These are phyloP conservation scores for Mactromeris polynyma DNA, from an alignment of 2,888 invertebrate species.

Conservation along the genomic window DNA sequence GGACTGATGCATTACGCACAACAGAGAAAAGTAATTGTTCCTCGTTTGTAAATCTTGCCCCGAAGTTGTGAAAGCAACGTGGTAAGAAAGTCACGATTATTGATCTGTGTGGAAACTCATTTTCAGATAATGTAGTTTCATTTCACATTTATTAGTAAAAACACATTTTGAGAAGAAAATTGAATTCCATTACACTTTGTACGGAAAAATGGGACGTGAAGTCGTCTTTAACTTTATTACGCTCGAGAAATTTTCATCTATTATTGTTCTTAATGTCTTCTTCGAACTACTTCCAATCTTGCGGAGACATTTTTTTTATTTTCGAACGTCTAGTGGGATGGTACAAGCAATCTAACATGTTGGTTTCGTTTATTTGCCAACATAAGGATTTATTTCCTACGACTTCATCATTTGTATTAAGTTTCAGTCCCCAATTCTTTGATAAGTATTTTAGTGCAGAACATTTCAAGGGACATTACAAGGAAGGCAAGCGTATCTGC, in stretches of 20 bases:
- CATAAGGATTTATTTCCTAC: not conserved
- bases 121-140: constrained; percentile 41
- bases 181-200: constrained; percentile 39
- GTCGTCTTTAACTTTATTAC: constrained; percentile 30
- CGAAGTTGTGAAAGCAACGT: not conserved
- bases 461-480: too few relatives aligned
- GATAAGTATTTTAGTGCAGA: too few relatives aligned
- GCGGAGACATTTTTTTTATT: not conserved
- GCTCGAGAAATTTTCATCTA: constrained; percentile 15
- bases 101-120: constrained; percentile 34
- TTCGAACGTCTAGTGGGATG: not conserved
- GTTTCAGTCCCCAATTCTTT: too few relatives aligned
- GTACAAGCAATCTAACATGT: not conserved
- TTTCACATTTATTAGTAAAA: constrained; percentile 37
- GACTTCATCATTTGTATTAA: not conserved
- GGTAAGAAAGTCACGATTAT: constrained; percentile 19
- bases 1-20: not conserved
- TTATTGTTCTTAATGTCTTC: constrained; percentile 28
- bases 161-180: constrained; percentile 28
- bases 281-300: not conserved
- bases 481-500: too few relatives aligned
- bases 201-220: constrained; percentile 21
- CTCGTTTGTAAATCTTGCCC: not conserved
- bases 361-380: not conserved
- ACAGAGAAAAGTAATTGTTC: constrained; percentile 12